phyloP scores from a whole-genome alignment of 2,797 vertebrate species.

The Phrynocephalus guinanensis region DNA sequence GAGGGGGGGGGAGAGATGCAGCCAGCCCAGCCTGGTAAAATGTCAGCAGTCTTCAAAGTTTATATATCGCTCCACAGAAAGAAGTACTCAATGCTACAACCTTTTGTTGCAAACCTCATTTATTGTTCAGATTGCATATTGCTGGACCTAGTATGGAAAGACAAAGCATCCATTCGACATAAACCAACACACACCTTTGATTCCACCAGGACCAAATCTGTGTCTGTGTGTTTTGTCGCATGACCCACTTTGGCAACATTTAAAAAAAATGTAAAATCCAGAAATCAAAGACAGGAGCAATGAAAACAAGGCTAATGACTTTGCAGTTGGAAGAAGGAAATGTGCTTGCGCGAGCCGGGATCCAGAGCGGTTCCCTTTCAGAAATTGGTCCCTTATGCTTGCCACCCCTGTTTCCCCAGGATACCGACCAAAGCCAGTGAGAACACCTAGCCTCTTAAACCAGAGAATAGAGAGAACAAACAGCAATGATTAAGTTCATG shows the following conservation, averaged over 20 bases:
- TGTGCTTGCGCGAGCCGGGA: background rate
- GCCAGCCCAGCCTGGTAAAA: too few relatives aligned
- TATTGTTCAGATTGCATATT: too few relatives aligned
- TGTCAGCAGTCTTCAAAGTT: too few relatives aligned
- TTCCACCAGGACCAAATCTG: too few relatives aligned
- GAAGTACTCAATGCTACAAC: too few relatives aligned
- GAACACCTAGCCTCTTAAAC: background rate
- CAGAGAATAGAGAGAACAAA: background rate
- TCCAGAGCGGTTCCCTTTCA: background rate
- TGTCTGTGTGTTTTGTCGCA: too few relatives aligned
- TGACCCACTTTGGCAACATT: background rate
- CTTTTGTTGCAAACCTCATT: too few relatives aligned
- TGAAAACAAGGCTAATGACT: background rate
- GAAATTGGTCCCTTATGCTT: background rate
- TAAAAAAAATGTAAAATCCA: background rate
- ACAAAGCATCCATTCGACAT: background rate
- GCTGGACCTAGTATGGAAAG: too few relatives aligned
- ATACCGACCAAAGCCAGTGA: background rate
- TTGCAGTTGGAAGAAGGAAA: background rate
- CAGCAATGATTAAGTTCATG: too few relatives aligned
- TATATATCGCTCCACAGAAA: too few relatives aligned
- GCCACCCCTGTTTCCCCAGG: background rate
- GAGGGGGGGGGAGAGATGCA: fast-evolving
- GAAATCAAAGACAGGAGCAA: background rate
- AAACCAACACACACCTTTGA: too few relatives aligned